A percentile compares a stretch with the other conserved stretches of the same genome.
These are phyloP conservation scores for Morelia viridis DNA, from an alignment of 2,797 vertebrate genomes.

Conservation along the genomic window DNA sequence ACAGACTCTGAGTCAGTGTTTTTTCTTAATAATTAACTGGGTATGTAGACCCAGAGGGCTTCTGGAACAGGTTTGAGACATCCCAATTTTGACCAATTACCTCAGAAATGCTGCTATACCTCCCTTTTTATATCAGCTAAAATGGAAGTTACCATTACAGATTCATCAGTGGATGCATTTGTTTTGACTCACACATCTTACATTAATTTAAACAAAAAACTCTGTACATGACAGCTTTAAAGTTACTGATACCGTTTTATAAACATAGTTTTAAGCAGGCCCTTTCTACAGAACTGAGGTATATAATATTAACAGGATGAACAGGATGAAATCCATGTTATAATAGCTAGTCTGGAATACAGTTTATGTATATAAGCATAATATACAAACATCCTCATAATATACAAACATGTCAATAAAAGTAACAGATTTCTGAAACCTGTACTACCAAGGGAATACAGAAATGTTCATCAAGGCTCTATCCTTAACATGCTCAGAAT, in stretches of 20 bases:
- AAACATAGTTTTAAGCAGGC: background rate
- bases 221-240: background rate
- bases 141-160: background rate
- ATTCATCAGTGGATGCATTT: background rate
- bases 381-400: background rate
- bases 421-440: background rate
- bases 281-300: background rate
- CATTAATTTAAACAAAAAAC: background rate
- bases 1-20: too few relatives aligned
- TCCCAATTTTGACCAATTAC: too few relatives aligned
- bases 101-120: too few relatives aligned
- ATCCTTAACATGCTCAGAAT: background rate
- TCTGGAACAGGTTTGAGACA: too few relatives aligned
- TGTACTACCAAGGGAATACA: background rate
- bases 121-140: background rate
- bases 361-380: background rate
- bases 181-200: background rate
- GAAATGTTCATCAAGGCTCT: background rate
- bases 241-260: background rate
- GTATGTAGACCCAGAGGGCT: too few relatives aligned
- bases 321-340: background rate
- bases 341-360: background rate
- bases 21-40: too few relatives aligned
- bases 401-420: background rate
- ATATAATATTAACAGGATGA: background rate